Evolutionary conservation across 2,888 invertebrate species (phyloP), one percentile per base, ranked within the genome.

Genomic region (Papilio elwesi): DNA sequence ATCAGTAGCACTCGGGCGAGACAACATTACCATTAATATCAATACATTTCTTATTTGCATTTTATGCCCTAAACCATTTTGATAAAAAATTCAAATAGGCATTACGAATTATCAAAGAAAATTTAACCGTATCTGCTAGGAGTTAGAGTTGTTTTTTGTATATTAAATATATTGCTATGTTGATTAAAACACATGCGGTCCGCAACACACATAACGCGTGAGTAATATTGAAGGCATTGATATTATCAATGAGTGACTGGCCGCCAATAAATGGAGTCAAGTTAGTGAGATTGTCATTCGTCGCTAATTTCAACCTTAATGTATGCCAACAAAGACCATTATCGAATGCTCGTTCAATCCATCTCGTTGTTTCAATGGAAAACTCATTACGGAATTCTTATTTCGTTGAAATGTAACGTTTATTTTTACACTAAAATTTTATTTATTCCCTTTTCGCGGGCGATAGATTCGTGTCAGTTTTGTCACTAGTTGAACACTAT

Each of bases 191-290:
- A 64, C 70, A 70, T 64, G 62, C 63, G 52, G 16, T 48, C 57
- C 55, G 9, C 15, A n/a, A 48, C 66, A 67, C 53, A 55, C 70
- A 47, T 51, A 64, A 55, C 64, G 70, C 68, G 72, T 72, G 68
- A 63, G 72, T 68, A 72, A 72, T 68, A 64, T 72, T 68, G 48
- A 68, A 68, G 68, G 62, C 72, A 72, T 68, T 72, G 68, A 68
- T 68, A 72, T 72, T 72, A 72, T 72, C 72, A 68, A 72, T 72
- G 71, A 66, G 66, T 59, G 51, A 68, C 68, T 48, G 72, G 68
- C 72, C 63, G 53, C 53, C 70, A 64, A 55, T 49, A 72, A 72
- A 72, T 72, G 67, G 68, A 72, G 72, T 72, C 72, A 72, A 72
- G 72, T 72, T 68, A 68, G 63, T 63, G 62, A 63, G 68, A 49